phyloP scores from a whole-genome alignment of 2,888 invertebrate genomes.

The Andrena dorsata region DNA sequence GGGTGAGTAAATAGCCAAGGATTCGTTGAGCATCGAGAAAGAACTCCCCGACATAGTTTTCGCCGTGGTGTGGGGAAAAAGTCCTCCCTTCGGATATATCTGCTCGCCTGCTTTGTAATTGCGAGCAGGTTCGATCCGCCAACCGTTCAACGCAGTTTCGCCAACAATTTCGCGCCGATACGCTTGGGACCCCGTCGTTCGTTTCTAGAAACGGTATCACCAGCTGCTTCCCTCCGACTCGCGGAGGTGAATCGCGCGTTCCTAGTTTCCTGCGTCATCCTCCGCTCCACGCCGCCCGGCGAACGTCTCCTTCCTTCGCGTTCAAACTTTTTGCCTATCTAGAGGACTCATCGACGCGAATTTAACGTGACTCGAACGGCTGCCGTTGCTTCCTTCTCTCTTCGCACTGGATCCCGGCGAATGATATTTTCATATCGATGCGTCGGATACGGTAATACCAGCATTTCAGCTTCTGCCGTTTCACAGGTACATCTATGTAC shows the following conservation, averaged over 20 bases:
- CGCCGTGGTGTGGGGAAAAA: conserved; percentile 1
- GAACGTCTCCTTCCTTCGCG: neutral
- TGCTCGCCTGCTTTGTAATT: conserved; percentile 14
- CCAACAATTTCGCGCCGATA: neutral
- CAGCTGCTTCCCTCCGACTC: conserved; percentile 29
- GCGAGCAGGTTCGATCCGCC: conserved; percentile 20
- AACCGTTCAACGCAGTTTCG: conserved; percentile 13
- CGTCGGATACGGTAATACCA: neutral
- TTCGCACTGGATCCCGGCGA: neutral
- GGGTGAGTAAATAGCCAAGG: conserved; percentile 21
- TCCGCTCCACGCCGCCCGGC: neutral
- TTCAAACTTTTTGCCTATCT: conserved; percentile 4
- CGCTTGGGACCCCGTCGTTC: conserved; percentile 7
- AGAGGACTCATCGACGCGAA: neutral
- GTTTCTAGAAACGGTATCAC: conserved; percentile 13
- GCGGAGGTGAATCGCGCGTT: conserved; percentile 32
- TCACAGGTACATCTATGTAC: neutral
- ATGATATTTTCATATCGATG: conserved; percentile 1
- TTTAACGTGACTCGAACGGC: conserved; percentile 10
- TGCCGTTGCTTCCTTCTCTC: neutral
- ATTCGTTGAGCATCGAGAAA: conserved; percentile 13
- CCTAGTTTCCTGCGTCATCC: conserved; percentile 28
- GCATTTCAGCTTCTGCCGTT: neutral
- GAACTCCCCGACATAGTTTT: conserved; percentile 4
- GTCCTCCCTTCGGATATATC: conserved; percentile 22